These are phyloP conservation scores for Erithacus rubecula DNA, from an alignment of 2,797 vertebrate species.

Conservation along the genomic window DNA sequence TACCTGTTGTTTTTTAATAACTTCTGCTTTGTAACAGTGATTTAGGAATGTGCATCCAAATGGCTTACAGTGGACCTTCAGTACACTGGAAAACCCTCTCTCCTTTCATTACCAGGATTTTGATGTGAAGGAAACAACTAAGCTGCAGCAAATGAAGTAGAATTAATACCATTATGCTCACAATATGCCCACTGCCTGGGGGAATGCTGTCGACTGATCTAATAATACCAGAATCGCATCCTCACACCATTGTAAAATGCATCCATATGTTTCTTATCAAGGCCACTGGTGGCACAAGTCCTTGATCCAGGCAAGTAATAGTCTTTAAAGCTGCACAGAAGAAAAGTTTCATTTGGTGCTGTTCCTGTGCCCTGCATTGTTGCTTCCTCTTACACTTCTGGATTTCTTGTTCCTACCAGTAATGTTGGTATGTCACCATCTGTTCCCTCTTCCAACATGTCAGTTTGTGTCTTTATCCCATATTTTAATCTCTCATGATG, in stretches of 20 bases:
- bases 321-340: slow-evolving; percentile 45
- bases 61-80: background rate
- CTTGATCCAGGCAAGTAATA: slow-evolving; percentile 54
- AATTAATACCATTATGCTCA: slow-evolving; percentile 66
- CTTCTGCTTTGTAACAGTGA: background rate
- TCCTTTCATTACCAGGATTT: slow-evolving; percentile 17
- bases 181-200: slow-evolving; percentile 43
- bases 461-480: background rate
- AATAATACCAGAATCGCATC: slow-evolving; percentile 58
- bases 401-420: background rate
- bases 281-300: slow-evolving; percentile 52
- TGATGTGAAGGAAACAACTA: slow-evolving; percentile 30
- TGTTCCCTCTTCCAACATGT: background rate
- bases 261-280: slow-evolving; percentile 65
- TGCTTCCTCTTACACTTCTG: slow-evolving; percentile 12
- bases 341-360: slow-evolving; percentile 36
- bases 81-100: background rate
- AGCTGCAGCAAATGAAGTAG: slow-evolving; percentile 64
- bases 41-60: background rate
- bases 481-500: background rate
- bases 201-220: slow-evolving; percentile 24
- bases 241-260: slow-evolving; percentile 47
- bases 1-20: background rate
- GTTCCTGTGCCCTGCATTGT: background rate
- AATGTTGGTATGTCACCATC: background rate